phyloP scores from a whole-genome alignment of 1,140 invertebrate genomes.

The Coboldia fuscipes region DNA sequence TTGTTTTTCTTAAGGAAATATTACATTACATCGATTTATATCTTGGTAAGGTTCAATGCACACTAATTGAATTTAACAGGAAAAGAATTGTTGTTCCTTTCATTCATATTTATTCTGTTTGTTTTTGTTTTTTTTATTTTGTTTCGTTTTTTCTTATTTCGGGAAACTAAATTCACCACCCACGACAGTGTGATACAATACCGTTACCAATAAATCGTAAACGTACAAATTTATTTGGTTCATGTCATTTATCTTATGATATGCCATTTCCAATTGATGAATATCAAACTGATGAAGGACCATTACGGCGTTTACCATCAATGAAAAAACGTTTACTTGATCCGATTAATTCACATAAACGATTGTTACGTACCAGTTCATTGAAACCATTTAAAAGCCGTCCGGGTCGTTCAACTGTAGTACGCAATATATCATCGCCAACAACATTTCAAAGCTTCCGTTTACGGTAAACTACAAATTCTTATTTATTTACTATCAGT shows the following conservation, averaged over 20 bases:
- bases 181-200: conserved; percentile 7
- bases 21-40: no score
- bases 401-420: conserved; percentile 9
- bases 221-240: conserved; percentile 25
- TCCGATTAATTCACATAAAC: background rate
- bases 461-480: background rate
- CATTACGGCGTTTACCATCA: conserved; percentile 11
- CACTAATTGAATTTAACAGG: no score
- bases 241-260: conserved; percentile 35
- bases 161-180: conserved; percentile 6
- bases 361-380: conserved; percentile 4
- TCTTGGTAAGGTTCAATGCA: no score
- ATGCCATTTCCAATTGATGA: conserved; percentile 35
- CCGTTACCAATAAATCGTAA: conserved; percentile 10
- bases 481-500: background rate
- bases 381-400: background rate
- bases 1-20: no score
- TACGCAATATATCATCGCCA: conserved; percentile 14
- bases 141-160: conserved; percentile 6
- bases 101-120: no score
- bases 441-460: conserved; percentile 1
- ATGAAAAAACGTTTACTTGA: background rate
- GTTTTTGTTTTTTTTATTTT: background rate
- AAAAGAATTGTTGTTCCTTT: no score
- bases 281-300: conserved; percentile 22